Evolutionary conservation across 2,113 vertebrate genomes (phyloP).

Genomic region (Sorex fumeus): DNA sequence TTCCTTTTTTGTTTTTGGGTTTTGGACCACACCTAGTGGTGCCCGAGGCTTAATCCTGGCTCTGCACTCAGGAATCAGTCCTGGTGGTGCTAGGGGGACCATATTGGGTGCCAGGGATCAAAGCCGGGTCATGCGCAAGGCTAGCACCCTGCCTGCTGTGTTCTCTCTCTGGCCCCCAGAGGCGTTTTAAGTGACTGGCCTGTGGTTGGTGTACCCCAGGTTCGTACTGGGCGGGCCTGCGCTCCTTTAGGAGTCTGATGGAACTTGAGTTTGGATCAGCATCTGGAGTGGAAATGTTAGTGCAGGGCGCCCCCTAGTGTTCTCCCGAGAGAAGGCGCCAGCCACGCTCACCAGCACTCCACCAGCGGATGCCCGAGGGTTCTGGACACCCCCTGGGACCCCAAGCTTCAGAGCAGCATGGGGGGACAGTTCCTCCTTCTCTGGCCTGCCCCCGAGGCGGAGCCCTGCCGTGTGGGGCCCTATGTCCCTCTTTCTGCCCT

Average conservation of each 20-base stretch:
- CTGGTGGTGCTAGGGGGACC: too few species aligned
- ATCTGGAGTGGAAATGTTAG: neutral
- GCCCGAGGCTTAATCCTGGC: too few species aligned
- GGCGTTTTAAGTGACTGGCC: too few species aligned
- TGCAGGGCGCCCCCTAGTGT: constrained; percentile 63
- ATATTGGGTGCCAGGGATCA: too few species aligned
- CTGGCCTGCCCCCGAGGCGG: neutral
- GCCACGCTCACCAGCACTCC: neutral
- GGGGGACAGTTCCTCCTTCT: neutral
- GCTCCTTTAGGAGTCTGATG: too few species aligned
- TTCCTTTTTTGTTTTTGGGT: too few species aligned
- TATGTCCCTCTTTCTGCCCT: neutral
- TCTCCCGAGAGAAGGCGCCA: fast-evolving
- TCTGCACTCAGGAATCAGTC: too few species aligned
- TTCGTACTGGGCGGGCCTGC: too few species aligned
- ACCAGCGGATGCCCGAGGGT: neutral
- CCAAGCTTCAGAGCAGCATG: neutral
- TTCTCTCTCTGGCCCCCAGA: neutral
- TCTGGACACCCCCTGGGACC: neutral
- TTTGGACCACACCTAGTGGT: too few species aligned
- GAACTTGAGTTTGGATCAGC: neutral
- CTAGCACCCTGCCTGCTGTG: too few species aligned
- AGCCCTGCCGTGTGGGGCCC: neutral
- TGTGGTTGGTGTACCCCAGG: too few species aligned
- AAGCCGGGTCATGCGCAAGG: too few species aligned